Evolutionary conservation across 2,113 vertebrate species (phyloP).

Genomic region (Sphyrna mokarran): DNA sequence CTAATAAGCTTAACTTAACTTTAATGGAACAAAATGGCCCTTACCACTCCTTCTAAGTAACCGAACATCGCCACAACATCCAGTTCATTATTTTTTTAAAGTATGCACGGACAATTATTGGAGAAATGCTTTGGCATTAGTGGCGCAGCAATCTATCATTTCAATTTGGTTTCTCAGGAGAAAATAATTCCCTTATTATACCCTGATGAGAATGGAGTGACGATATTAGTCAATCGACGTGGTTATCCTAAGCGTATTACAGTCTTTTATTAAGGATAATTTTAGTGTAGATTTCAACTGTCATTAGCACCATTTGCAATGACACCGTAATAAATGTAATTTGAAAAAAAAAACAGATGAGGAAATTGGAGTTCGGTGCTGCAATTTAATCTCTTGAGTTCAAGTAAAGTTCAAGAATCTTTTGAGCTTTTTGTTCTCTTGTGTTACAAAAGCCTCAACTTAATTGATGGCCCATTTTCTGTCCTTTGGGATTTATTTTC

Average conservation of each 20-base stretch:
- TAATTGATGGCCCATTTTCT: not conserved
- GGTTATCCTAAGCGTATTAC: not conserved
- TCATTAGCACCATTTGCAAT: not conserved
- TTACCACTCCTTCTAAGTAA: not conserved
- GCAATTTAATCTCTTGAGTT: not conserved
- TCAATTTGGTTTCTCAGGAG: not conserved
- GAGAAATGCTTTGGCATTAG: not conserved
- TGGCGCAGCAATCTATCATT: not conserved
- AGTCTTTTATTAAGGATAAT: not conserved
- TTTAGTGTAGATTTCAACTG: not conserved
- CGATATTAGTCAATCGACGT: not conserved
- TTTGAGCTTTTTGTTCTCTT: not conserved
- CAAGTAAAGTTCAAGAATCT: not conserved
- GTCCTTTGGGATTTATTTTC: not conserved
- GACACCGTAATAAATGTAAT: not conserved
- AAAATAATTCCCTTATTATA: constrained; percentile 16
- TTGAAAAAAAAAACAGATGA: not conserved
- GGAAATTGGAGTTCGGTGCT: not conserved
- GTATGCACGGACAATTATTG: not conserved
- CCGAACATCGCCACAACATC: not conserved
- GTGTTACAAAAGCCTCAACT: not conserved
- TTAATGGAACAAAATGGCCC: not conserved
- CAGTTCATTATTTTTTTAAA: not conserved
- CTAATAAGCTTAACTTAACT: too few relatives aligned
- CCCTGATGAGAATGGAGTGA: constrained; percentile 13